Conservation (phyloP, 2,113 vertebrate species). For the Pteruthius melanotis region DNA sequence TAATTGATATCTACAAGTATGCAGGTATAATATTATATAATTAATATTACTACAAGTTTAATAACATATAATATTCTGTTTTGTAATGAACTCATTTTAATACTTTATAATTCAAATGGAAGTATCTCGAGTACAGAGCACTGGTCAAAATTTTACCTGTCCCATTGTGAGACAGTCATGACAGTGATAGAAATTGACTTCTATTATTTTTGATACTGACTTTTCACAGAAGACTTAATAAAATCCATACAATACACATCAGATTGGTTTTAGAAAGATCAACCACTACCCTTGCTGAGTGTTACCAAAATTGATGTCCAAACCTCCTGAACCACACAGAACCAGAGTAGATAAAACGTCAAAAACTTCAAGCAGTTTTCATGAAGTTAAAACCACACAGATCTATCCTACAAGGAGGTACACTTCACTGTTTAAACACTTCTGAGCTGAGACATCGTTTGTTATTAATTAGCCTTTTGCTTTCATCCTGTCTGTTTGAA, state of each 20-base stretch:
- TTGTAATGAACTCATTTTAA: not conserved
- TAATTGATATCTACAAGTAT: not conserved
- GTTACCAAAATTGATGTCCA: not conserved
- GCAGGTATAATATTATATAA: not conserved
- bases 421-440: not conserved
- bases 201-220: not conserved
- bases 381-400: not conserved
- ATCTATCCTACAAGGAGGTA: not conserved
- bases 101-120: not conserved
- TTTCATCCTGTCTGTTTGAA: conserved; percentile 5
- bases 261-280: not conserved
- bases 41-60: not conserved
- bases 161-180: not conserved
- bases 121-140: not conserved
- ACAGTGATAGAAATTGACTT: not conserved
- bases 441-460: not conserved
- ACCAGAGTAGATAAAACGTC: not conserved
- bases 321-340: not conserved
- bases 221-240: not conserved
- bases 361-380: not conserved
- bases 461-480: conserved; percentile 5
- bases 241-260: not conserved
- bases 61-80: not conserved
- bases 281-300: not conserved
- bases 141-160: not conserved